Percentiles rank a stretch among this genome's conserved stretches.
phyloP scores from a whole-genome alignment of 2,113 vertebrate genomes.

The Tricholaema leucomelas region DNA sequence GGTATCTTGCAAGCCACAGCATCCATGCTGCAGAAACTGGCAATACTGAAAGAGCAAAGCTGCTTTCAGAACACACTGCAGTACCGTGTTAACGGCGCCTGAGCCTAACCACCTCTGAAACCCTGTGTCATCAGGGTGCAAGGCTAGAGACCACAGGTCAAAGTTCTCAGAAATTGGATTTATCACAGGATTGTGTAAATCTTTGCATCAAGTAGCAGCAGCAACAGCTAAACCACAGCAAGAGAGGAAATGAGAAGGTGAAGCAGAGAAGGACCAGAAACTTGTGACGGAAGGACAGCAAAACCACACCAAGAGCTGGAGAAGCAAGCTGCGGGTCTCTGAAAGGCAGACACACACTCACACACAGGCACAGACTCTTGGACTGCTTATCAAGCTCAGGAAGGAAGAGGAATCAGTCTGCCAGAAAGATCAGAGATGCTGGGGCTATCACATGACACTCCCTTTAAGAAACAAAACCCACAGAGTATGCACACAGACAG shows the following conservation, averaged over 20 bases:
- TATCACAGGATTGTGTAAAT: neutral
- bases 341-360: neutral
- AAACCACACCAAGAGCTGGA: slow-evolving; percentile 17
- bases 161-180: neutral
- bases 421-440: slow-evolving; percentile 61
- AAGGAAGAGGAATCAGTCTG: slow-evolving; percentile 63
- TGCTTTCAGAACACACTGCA: neutral
- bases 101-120: neutral
- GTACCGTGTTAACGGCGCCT: neutral
- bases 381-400: slow-evolving; percentile 65
- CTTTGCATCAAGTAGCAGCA: neutral
- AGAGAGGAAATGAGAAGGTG: neutral
- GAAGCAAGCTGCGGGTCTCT: neutral
- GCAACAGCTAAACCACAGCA: neutral
- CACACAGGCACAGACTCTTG: neutral
- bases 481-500: neutral
- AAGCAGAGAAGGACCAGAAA: neutral
- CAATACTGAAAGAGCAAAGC: neutral
- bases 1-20: neutral
- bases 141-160: neutral
- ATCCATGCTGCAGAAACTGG: neutral
- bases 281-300: neutral
- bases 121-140: rapidly evolving
- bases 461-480: slow-evolving; percentile 58
- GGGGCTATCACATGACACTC: slow-evolving; percentile 41